Conservation (phyloP, 2,113 vertebrate genomes). For the Gasterosteus nipponicus region DNA sequence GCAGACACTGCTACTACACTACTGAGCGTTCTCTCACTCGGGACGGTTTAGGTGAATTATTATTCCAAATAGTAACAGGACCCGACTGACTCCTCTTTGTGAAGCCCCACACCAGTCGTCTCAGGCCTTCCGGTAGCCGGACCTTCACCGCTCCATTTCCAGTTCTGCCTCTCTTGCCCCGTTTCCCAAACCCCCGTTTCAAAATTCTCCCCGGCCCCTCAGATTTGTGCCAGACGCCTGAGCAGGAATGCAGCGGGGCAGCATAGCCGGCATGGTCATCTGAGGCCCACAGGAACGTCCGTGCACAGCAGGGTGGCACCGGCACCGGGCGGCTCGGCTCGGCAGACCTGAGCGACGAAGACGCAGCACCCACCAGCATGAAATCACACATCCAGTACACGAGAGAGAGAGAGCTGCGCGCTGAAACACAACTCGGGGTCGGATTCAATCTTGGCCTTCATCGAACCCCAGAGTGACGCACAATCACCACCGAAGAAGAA, state of each 20-base stretch:
- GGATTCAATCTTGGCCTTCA: conserved; percentile 34
- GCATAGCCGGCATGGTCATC: background rate
- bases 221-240: background rate
- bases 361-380: conserved; percentile 43
- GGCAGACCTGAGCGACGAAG: conserved; percentile 21
- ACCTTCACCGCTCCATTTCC: conserved; percentile 19
- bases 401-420: conserved; percentile 38
- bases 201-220: conserved; percentile 8
- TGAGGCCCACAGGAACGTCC: background rate
- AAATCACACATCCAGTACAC: conserved; percentile 49
- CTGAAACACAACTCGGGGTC: conserved; percentile 23
- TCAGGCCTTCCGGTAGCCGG: background rate
- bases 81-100: background rate
- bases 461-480: conserved; percentile 47
- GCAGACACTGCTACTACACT: background rate
- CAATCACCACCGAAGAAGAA: conserved; percentile 44
- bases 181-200: background rate
- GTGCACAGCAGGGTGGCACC: conserved; percentile 8
- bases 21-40: background rate
- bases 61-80: background rate
- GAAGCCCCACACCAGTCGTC: background rate
- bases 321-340: conserved; percentile 36
- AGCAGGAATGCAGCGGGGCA: background rate
- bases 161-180: conserved; percentile 14
- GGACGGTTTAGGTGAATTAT: background rate